Conservation (phyloP, 2,113 vertebrate genomes). For the Eulacestoma nigropectus region DNA sequence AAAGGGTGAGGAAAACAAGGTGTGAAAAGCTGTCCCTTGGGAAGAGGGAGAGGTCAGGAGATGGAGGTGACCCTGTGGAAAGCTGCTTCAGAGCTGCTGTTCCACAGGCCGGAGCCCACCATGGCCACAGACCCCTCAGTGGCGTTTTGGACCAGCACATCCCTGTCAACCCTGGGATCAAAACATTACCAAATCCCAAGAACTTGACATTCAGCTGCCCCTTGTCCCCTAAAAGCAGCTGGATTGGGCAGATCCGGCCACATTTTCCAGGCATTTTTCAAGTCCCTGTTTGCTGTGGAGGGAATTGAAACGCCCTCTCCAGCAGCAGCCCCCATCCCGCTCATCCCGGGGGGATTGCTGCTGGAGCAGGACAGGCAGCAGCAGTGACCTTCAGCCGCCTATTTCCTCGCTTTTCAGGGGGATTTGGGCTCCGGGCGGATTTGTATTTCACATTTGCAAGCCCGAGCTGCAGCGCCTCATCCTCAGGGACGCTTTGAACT, state of each 20-base stretch:
- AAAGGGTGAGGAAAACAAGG: not conserved
- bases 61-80: not conserved
- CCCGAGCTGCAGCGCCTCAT: slow-evolving; percentile 23
- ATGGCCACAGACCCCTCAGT: accelerated
- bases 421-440: slow-evolving; percentile 20
- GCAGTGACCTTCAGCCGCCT: slow-evolving; percentile 29
- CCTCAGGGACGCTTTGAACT: slow-evolving; percentile 65
- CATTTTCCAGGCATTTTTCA: not conserved
- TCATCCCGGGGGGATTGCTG: not conserved
- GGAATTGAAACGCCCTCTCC: not conserved
- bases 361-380: not conserved
- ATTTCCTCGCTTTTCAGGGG: not conserved
- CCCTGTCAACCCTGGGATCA: not conserved
- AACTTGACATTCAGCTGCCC: not conserved
- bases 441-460: slow-evolving; percentile 47
- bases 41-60: not conserved
- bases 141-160: accelerated
- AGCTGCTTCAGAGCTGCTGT: not conserved
- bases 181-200: not conserved
- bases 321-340: not conserved
- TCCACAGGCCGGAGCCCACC: not conserved
- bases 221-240: not conserved
- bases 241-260: not conserved
- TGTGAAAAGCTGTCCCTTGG: not conserved
- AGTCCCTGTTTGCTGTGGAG: not conserved